Evolutionary conservation across 1,140 invertebrate species (phyloP).

Genomic region (Atta colombica): DNA sequence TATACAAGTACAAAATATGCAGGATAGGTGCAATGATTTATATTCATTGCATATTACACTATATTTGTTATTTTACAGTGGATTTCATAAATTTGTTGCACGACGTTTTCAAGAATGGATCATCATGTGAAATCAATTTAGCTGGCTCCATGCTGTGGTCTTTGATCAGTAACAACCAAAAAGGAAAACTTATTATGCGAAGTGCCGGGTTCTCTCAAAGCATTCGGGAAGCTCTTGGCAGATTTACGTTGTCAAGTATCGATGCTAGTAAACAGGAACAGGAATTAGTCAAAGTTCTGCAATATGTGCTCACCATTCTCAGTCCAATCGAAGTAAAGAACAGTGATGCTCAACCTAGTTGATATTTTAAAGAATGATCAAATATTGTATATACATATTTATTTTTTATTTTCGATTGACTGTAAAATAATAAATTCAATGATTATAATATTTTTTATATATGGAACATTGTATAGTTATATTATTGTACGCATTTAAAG

Average conservation of each 20-base stretch:
- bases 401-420: background rate
- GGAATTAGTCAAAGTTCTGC: constrained; percentile 79
- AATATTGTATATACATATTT: constrained; percentile 30
- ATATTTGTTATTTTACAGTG: constrained; percentile 69
- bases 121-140: constrained; percentile 78
- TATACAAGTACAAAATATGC: background rate
- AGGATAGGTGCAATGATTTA: background rate
- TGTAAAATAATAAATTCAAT: constrained; percentile 11
- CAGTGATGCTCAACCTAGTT: background rate
- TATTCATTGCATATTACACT: background rate
- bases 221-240: constrained; percentile 80
- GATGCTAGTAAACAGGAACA: constrained; percentile 73
- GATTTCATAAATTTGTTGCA: constrained; percentile 82
- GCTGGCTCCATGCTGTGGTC: constrained; percentile 82
- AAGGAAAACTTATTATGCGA: constrained; percentile 82
- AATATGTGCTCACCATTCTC: constrained; percentile 80
- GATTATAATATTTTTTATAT: constrained; percentile 24
- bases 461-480: constrained; percentile 5
- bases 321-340: constrained; percentile 68
- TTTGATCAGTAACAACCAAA: constrained; percentile 83
- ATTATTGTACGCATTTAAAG: background rate
- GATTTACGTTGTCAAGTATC: constrained; percentile 72
- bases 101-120: constrained; percentile 78
- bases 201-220: constrained; percentile 80
- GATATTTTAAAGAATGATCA: background rate